phyloP scores from a whole-genome alignment of 1,140 invertebrate species.

The Neodiprion pinetum region DNA sequence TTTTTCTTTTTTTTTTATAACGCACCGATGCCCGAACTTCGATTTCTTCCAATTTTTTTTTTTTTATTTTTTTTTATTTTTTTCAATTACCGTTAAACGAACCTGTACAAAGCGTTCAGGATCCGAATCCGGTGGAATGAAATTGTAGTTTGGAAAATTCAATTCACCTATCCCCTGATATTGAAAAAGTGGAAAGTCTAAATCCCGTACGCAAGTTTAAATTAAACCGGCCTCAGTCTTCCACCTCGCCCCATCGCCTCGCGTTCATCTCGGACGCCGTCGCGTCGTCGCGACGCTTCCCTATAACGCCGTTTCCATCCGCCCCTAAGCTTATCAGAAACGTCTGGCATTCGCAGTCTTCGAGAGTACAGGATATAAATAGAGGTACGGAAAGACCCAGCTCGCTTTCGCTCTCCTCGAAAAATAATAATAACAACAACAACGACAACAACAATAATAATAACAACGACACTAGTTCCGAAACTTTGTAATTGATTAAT shows the following conservation, averaged over 20 bases:
- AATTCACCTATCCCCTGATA: conserved; percentile 9
- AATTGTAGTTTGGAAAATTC: conserved; percentile 7
- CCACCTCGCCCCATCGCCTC: conserved; percentile 22
- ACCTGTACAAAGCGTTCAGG: no score
- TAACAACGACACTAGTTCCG: neutral
- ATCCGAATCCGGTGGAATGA: neutral
- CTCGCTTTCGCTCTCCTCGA: neutral
- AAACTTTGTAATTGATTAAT: neutral
- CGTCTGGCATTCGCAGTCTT: conserved; percentile 26
- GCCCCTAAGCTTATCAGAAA: neutral
- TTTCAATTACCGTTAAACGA: no score
- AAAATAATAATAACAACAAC: neutral
- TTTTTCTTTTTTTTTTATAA: no score
- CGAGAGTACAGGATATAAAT: conserved; percentile 28
- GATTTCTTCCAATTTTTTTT: no score
- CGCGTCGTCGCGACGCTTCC: neutral
- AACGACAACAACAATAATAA: neutral
- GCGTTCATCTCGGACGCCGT: neutral
- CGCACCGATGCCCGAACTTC: no score
- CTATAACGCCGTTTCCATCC: no score
- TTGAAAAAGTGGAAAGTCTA: conserved; percentile 33
- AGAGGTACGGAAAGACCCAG: neutral
- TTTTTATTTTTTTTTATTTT: no score
- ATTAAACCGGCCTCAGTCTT: conserved; percentile 36
- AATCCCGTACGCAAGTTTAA: conserved; percentile 46